Base-by-base conservation (phyloP, 2,888 invertebrate species). In the Gibbula magus region DNA sequence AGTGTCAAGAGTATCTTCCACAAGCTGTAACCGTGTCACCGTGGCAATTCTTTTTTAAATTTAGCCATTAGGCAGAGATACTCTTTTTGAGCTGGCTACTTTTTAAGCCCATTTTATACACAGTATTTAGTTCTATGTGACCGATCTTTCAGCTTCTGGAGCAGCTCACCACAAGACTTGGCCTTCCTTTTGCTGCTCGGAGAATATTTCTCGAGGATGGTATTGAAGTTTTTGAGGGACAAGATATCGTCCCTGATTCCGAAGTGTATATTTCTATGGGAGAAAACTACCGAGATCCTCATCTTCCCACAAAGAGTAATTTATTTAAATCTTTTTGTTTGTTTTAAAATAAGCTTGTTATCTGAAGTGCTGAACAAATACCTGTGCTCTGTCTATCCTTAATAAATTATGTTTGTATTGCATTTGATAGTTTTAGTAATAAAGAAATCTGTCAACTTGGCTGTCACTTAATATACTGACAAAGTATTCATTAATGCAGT, bases 181-280 rank as follows among this genome's bases (percentile, higher is more conserved):
- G 86, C 0, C 81, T 93, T 75, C 88, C 88, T 20, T 89, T 89
- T 85, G 92, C 93, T 78, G 93, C 91, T 4, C 85, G 93, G 13
- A 84, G 92, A n/a, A 84, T 92, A 13, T 93, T 92, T 82, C 85
- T 92, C 25, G 91, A 90, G 53, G 91, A 92, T 83, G 93, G 93
- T 7, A 83, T 86, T 25, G 92, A 93, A 80, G 87, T 93, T 7
- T 90, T 88, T 73, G 84, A 85, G 39, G 88, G 88, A 4, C 77
- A 84, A 25, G 90, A 92, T 54, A 90, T 93, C 35, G 88, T 89
- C 0, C 73, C 88, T 0, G 89, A 90, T 52, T 85, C 87, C 1
- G 91, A 91, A 66, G 88, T 93, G 10, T 93, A 89, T 83, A 86
- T 92, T 10, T 92, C 93, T 0, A 88, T 86, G 80, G 92, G 92